Percentiles rank a stretch among this genome's conserved stretches.
These are phyloP conservation scores for Heterotilapia buettikoferi DNA, from an alignment of 2,113 vertebrate genomes.

Conservation along the genomic window DNA sequence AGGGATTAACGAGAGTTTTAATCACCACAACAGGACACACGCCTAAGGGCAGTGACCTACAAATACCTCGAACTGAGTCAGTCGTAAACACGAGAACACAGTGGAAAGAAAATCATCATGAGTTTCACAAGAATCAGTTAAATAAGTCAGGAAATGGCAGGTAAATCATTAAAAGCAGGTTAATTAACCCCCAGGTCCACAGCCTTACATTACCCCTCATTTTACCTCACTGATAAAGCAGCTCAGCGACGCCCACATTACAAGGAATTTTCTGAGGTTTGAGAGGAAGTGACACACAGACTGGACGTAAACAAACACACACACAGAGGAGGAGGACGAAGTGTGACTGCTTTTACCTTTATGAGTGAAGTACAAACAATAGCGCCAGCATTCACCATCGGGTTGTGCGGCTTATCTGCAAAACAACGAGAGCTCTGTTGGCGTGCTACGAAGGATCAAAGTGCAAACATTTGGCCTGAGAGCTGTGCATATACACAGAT, in stretches of 20 bases:
- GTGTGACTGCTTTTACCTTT: constrained; percentile 80
- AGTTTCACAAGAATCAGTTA: neutral
- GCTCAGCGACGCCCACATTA: neutral
- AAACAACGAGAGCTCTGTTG: constrained; percentile 27
- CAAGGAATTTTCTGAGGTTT: neutral
- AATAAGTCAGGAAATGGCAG: neutral
- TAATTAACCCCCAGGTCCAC: neutral
- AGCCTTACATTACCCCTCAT: neutral
- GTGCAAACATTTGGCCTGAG: neutral
- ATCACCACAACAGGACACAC: constrained; percentile 10
- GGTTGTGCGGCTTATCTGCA: constrained; percentile 95
- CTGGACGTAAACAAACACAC: neutral
- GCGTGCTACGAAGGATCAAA: neutral
- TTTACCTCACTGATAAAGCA: neutral
- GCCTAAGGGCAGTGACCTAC: neutral
- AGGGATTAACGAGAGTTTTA: constrained; percentile 33
- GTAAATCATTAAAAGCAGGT: neutral
- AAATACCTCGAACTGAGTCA: neutral
- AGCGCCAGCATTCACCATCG: constrained; percentile 98
- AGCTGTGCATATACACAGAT: neutral
- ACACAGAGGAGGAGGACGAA: neutral
- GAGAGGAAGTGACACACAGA: neutral
- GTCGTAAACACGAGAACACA: neutral
- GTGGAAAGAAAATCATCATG: neutral
- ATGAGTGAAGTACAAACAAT: constrained; percentile 96